phyloP scores from a whole-genome alignment of 2,113 vertebrate species.

The Benthochromis sp. region DNA sequence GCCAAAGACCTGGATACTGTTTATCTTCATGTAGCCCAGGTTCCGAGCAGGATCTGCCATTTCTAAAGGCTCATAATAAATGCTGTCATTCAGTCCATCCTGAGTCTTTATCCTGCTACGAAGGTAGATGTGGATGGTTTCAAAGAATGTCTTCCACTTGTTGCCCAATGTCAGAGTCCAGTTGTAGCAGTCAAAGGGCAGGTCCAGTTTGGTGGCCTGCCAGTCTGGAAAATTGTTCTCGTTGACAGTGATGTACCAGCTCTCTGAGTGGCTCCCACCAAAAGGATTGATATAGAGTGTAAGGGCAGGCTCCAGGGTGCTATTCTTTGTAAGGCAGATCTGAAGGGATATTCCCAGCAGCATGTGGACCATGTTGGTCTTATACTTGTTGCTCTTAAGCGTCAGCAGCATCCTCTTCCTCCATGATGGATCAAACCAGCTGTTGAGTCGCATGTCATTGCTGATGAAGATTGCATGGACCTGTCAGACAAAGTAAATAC shows the following conservation, averaged over 20 bases:
- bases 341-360: conserved; percentile 91
- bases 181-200: conserved; percentile 93
- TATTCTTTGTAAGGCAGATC: conserved; percentile 96
- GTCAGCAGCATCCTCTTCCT: conserved; percentile 94
- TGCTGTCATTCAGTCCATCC: conserved; percentile 79
- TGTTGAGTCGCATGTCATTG: conserved; percentile 97
- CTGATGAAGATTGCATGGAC: conserved; percentile 98
- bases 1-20: conserved; percentile 94
- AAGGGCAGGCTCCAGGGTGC: conserved; percentile 90
- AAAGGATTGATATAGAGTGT: conserved; percentile 95
- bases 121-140: conserved; percentile 94
- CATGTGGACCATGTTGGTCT: conserved; percentile 95
- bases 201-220: conserved; percentile 88
- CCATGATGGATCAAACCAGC: conserved; percentile 98
- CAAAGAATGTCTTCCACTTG: conserved; percentile 98
- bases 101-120: conserved; percentile 86
- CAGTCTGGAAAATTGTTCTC: conserved; percentile 91
- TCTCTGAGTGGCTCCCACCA: conserved; percentile 96
- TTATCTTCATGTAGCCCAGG: conserved; percentile 98
- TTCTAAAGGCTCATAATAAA: conserved; percentile 91
- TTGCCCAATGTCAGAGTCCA: conserved; percentile 94
- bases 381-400: conserved; percentile 97
- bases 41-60: conserved; percentile 85
- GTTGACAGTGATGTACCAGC: conserved; percentile 91
- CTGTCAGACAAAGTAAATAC: background rate